A percentile compares a stretch with the other conserved stretches of the same genome.
These are phyloP conservation scores for Neoaliturus tenellus DNA, from an alignment of 2,888 invertebrate species.

Conservation along the genomic window DNA sequence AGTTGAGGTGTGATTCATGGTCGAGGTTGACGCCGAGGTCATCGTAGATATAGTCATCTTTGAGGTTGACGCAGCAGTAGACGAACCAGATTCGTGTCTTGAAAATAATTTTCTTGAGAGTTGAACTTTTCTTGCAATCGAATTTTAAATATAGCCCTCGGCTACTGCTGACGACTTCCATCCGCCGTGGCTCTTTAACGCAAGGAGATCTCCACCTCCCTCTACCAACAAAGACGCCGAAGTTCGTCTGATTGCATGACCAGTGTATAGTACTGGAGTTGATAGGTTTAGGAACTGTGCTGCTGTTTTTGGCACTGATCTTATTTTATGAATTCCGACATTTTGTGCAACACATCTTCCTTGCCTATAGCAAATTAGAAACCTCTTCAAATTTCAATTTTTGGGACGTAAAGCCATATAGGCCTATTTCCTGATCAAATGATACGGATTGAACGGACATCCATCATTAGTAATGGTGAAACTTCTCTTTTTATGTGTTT, in stretches of 20 bases:
- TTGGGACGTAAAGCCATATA: constrained; percentile 35
- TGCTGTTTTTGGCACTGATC: neutral
- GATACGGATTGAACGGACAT: constrained; percentile 2
- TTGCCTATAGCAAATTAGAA: constrained; percentile 8
- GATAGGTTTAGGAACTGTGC: neutral
- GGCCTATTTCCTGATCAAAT: constrained; percentile 37
- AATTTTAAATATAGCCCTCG: neutral
- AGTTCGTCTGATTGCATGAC: neutral
- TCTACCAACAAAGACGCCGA: constrained; percentile 5
- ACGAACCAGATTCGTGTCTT: neutral
- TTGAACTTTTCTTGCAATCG: neutral
- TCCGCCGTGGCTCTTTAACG: neutral
- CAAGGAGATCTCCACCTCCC: neutral
- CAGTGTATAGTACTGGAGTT: neutral
- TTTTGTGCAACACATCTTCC: neutral
- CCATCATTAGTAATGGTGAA: neutral
- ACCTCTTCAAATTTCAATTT: neutral
- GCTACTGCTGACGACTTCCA: neutral
- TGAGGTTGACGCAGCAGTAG: neutral
- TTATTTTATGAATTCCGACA: neutral
- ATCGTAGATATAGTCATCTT: no score
- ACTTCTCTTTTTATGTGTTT: constrained; percentile 17
- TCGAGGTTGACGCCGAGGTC: no score
- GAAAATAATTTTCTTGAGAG: neutral
- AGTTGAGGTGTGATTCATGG: no score